phyloP scores from a whole-genome alignment of 2,888 invertebrate genomes.

The Megamerina dolium region DNA sequence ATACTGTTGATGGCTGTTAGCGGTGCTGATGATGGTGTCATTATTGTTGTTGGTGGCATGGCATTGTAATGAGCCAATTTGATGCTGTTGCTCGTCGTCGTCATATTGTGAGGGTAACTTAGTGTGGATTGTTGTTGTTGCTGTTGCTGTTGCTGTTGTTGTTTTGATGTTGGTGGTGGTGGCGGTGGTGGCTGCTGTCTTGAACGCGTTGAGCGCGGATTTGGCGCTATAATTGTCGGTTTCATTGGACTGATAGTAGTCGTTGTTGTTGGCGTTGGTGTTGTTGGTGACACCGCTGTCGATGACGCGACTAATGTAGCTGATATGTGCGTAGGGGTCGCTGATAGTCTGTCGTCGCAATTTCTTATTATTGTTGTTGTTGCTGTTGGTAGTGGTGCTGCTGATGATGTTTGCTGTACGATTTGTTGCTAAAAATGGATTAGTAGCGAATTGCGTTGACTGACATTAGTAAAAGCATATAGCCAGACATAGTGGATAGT shows the following conservation, averaged over 20 bases:
- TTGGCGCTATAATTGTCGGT: slow-evolving; percentile 31
- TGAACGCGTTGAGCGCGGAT: slow-evolving; percentile 28
- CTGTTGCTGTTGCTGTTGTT: slow-evolving; percentile 27
- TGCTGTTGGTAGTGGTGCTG: slow-evolving; percentile 23
- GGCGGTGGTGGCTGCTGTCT: slow-evolving; percentile 25
- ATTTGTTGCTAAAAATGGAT: slow-evolving; percentile 48
- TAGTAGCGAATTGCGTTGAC: slow-evolving; percentile 31
- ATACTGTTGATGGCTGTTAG: slow-evolving; percentile 27
- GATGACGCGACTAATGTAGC: slow-evolving; percentile 30
- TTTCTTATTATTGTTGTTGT: slow-evolving; percentile 28
- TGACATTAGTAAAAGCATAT: slow-evolving; percentile 31
- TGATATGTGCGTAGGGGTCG: slow-evolving; percentile 44
- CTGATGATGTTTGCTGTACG: slow-evolving; percentile 28
- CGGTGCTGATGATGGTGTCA: slow-evolving; percentile 10
- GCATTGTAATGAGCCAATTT: slow-evolving; percentile 16
- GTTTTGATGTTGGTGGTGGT: slow-evolving; percentile 23
- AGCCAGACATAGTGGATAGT: slow-evolving; percentile 20
- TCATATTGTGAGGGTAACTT: slow-evolving; percentile 18
- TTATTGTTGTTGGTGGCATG: slow-evolving; percentile 8
- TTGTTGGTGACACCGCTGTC: slow-evolving; percentile 12
- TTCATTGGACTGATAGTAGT: slow-evolving; percentile 11
- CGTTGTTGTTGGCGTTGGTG: slow-evolving; percentile 14
- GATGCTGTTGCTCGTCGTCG: slow-evolving; percentile 17
- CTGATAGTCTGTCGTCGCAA: slow-evolving; percentile 43
- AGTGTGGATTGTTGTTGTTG: too few relatives aligned